These are phyloP conservation scores for Ectemnius lituratus DNA, from an alignment of 2,888 invertebrate genomes.

Conservation along the genomic window DNA sequence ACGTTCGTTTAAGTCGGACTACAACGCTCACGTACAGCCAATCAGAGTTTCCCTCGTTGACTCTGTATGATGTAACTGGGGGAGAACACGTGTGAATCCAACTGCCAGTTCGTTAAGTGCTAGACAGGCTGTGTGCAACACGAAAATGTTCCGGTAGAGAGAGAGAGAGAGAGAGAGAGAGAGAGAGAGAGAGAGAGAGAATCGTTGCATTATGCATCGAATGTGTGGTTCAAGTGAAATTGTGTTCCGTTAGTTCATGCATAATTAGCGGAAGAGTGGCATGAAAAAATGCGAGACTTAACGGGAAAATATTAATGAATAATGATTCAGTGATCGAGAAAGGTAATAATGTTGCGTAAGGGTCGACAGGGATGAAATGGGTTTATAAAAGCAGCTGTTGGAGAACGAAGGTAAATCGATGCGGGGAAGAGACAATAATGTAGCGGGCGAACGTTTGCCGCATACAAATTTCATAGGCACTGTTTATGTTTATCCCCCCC, in stretches of 20 bases:
- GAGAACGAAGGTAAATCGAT: too few species aligned
- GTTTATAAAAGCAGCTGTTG: too few species aligned
- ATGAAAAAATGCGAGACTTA: not conserved
- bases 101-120: slow-evolving; percentile 28
- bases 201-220: slow-evolving; percentile 53
- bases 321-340: too few species aligned
- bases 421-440: too few species aligned
- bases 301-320: not conserved
- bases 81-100: not conserved
- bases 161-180: too few species aligned
- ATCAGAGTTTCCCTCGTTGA: slow-evolving; percentile 31
- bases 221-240: slow-evolving; percentile 19
- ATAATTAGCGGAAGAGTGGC: slow-evolving; percentile 26
- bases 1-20: slow-evolving; percentile 20
- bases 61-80: slow-evolving; percentile 20
- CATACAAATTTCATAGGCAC: not conserved
- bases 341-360: too few species aligned
- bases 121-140: slow-evolving; percentile 13
- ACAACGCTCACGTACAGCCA: slow-evolving; percentile 5
- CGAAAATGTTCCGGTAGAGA: slow-evolving; percentile 15
- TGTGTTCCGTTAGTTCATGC: slow-evolving; percentile 34
- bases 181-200: too few species aligned
- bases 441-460: not conserved
- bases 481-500: not conserved
- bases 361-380: too few species aligned